phyloP scores from a whole-genome alignment of 2,113 vertebrate species.

The Formicarius rufipectus region DNA sequence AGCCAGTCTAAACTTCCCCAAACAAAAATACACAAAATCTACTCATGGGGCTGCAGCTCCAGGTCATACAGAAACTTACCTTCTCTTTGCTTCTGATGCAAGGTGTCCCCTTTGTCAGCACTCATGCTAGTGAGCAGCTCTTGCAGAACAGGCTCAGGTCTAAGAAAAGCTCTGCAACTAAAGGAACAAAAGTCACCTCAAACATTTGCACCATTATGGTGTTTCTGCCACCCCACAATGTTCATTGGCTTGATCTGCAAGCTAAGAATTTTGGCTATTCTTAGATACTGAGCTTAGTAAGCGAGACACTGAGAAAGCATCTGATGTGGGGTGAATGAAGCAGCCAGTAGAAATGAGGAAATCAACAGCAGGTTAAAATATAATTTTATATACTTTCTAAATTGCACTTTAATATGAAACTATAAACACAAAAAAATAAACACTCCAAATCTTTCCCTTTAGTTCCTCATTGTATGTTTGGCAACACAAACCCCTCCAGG shows the following conservation, averaged over 20 bases:
- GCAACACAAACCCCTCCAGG: background rate
- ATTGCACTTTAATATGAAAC: background rate
- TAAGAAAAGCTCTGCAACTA: background rate
- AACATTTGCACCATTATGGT: background rate
- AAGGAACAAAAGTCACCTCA: background rate
- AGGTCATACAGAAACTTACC: rapidly evolving
- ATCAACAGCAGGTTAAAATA: background rate
- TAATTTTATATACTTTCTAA: background rate
- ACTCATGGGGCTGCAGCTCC: background rate
- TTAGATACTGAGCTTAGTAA: background rate
- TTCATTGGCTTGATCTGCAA: background rate
- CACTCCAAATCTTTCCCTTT: background rate
- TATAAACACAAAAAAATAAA: background rate
- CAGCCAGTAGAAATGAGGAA: background rate
- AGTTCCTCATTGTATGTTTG: background rate
- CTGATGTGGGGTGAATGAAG: background rate
- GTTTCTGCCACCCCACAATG: background rate
- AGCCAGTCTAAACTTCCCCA: background rate
- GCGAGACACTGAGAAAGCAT: background rate
- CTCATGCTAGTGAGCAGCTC: background rate
- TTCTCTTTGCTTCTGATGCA: background rate
- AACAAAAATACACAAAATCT: background rate
- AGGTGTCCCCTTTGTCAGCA: background rate
- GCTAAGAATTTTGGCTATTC: background rate
- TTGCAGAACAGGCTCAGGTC: background rate